Evolutionary conservation across 1,140 invertebrate genomes (phyloP).

Genomic region (Neotoxoptera formosana): DNA sequence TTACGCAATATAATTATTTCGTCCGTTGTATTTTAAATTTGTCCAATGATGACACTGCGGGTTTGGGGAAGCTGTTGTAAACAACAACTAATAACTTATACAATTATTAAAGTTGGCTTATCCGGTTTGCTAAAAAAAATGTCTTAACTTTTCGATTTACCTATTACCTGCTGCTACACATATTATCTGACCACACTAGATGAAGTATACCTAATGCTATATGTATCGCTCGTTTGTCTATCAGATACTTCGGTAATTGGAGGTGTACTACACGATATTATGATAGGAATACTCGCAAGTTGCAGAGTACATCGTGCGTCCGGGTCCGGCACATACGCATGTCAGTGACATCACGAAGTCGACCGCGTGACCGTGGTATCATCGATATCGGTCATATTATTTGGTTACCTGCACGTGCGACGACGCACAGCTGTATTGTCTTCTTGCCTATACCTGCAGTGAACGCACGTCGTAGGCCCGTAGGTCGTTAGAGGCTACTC

Average conservation of each 20-base stretch:
- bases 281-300: neutral
- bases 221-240: neutral
- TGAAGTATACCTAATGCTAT: neutral
- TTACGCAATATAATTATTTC: neutral
- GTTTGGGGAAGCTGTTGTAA: neutral
- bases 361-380: neutral
- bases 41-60: neutral
- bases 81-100: neutral
- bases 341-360: neutral
- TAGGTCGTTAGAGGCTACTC: neutral
- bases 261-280: neutral
- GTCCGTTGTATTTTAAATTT: neutral
- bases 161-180: neutral
- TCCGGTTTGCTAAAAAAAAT: neutral
- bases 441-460: too few species aligned
- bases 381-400: neutral
- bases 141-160: neutral
- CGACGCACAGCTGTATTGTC: neutral
- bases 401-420: slow-evolving; percentile 3
- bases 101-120: neutral
- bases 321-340: neutral
- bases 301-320: neutral
- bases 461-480: neutral
- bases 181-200: neutral
- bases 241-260: neutral